Evolutionary conservation across 64 coral and sea anemone genomes (phyloP).

Genomic region (Anthopleura sola): DNA sequence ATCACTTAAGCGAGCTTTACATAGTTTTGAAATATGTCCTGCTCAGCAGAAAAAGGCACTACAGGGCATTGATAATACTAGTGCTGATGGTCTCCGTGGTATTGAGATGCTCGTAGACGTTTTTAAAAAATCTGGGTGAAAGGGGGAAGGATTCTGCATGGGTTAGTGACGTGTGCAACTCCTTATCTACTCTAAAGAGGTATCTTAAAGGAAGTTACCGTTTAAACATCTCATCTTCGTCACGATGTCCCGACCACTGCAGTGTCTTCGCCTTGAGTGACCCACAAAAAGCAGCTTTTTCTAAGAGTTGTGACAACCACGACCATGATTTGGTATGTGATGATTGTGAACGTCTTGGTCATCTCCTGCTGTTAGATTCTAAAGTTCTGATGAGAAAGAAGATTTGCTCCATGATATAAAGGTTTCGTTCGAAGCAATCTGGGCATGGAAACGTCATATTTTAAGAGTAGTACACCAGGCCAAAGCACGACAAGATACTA

Average conservation of each 20-base stretch:
- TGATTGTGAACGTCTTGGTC: slow-evolving; percentile 12
- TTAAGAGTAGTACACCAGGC: slow-evolving; percentile 21
- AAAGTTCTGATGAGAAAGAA: slow-evolving; percentile 25
- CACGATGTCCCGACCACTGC: slow-evolving; percentile 29
- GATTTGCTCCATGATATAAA: slow-evolving; percentile 20
- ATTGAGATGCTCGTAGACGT: slow-evolving; percentile 16
- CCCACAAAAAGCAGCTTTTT: slow-evolving; percentile 13
- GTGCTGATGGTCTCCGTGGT: slow-evolving; percentile 32
- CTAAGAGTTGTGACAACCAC: slow-evolving; percentile 34
- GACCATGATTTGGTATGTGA: slow-evolving; percentile 29
- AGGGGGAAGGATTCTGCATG: slow-evolving; percentile 8
- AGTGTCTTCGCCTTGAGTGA: slow-evolving; percentile 29
- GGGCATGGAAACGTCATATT: slow-evolving; percentile 31
- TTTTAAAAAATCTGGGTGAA: slow-evolving; percentile 22
- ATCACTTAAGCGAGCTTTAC: slow-evolving; percentile 37
- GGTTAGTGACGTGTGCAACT: slow-evolving; percentile 6
- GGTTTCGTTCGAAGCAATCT: slow-evolving; percentile 21
- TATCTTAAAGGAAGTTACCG: slow-evolving; percentile 26
- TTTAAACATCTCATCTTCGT: slow-evolving; percentile 26
- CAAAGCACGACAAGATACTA: slow-evolving; percentile 24
- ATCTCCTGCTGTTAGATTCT: slow-evolving; percentile 15
- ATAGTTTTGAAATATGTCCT: slow-evolving; percentile 28
- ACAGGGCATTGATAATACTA: slow-evolving; percentile 33
- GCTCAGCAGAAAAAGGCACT: slow-evolving; percentile 32
- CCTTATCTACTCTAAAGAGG: slow-evolving; percentile 13